phyloP scores from a whole-genome alignment of 2,113 vertebrate species.

The Petroica traversi region DNA sequence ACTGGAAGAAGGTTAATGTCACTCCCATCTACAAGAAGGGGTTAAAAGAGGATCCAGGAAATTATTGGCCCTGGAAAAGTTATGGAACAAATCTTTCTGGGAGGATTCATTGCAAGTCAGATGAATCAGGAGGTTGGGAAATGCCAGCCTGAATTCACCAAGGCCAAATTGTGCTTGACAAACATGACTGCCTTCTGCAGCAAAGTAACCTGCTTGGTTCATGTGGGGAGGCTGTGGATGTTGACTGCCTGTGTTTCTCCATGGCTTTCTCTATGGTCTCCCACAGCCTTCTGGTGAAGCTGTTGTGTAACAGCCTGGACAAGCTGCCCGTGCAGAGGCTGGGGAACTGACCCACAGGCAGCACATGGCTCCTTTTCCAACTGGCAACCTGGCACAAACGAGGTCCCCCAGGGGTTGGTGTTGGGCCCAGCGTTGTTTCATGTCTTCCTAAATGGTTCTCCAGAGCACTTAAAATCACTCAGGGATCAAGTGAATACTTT shows the following conservation, averaged over 20 bases:
- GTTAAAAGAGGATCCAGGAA: neutral
- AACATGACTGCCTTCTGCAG: accelerated
- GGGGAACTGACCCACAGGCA: neutral
- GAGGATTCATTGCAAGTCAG: neutral
- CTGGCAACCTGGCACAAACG: neutral
- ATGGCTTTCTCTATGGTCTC: accelerated
- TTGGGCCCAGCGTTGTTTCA: accelerated
- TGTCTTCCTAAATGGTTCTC: neutral
- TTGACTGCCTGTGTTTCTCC: neutral
- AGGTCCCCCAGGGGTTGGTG: neutral
- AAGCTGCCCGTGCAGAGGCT: neutral
- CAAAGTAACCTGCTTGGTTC: neutral
- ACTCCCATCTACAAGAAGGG: neutral
- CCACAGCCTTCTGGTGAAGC: neutral
- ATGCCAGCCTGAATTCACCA: accelerated
- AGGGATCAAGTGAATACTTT: neutral
- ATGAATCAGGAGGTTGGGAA: neutral
- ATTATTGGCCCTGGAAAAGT: neutral
- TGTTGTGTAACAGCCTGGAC: accelerated
- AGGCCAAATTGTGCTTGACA: neutral
- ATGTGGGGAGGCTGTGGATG: neutral
- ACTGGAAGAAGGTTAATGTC: neutral
- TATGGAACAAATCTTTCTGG: neutral
- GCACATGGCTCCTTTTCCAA: neutral
- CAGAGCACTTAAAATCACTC: neutral